phyloP scores from a whole-genome alignment of 2,888 invertebrate species.

The Stenodema calcarata region DNA sequence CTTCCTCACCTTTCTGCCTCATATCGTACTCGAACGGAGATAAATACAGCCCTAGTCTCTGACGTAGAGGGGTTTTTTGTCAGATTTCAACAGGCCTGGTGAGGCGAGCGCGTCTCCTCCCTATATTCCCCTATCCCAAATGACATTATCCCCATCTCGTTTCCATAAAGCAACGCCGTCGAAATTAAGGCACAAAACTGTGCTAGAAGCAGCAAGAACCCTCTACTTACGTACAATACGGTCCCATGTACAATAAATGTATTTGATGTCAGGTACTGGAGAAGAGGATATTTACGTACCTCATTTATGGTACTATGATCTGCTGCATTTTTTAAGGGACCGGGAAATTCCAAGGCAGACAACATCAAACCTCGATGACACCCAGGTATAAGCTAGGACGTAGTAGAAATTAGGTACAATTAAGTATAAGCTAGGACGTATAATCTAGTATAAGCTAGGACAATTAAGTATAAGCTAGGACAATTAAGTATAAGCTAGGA shows the following conservation, averaged over 20 bases:
- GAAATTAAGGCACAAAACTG: too few relatives aligned
- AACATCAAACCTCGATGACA: constrained; percentile 4
- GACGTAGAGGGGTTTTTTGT: too few relatives aligned
- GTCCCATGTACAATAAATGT: constrained; percentile 10
- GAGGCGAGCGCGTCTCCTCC: too few relatives aligned
- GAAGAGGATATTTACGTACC: constrained; percentile 3
- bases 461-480: background rate
- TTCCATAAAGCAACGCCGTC: too few relatives aligned
- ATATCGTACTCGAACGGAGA: too few relatives aligned
- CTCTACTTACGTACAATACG: too few relatives aligned
- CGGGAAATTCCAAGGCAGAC: constrained; percentile 18
- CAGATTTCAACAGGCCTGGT: too few relatives aligned
- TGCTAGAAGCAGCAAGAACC: too few relatives aligned
- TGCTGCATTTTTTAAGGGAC: constrained; percentile 16
- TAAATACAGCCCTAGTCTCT: too few relatives aligned
- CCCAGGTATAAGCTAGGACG: background rate
- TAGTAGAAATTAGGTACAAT: background rate
- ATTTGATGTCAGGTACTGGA: constrained; percentile 6
- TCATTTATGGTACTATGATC: constrained; percentile 14
- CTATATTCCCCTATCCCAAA: too few relatives aligned
- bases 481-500: constrained; percentile 6
- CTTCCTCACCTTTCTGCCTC: too few relatives aligned
- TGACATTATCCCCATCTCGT: too few relatives aligned
- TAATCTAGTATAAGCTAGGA: background rate
- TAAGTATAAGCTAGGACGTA: background rate